These are phyloP conservation scores for Lepidotrigona ventralis DNA, from an alignment of 1,140 invertebrate species.

Conservation along the genomic window DNA sequence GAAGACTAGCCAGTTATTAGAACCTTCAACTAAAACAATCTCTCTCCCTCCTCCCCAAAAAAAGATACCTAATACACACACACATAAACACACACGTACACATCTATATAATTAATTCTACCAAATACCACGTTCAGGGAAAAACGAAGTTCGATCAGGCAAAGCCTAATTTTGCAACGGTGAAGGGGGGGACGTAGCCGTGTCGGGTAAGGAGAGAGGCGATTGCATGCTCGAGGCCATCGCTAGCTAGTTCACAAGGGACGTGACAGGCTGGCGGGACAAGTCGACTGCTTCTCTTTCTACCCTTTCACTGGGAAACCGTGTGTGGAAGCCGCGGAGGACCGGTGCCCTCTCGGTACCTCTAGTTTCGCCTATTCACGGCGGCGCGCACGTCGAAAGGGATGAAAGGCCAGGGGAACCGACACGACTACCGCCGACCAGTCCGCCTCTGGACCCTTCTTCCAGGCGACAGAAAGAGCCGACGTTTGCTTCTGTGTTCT, in stretches of 20 bases:
- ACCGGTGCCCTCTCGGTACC: constrained; percentile 46
- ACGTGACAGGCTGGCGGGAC: constrained; percentile 50
- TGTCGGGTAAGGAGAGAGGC: too few species aligned
- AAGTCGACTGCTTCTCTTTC: constrained; percentile 46
- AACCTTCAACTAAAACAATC: too few species aligned
- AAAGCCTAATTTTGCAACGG: too few species aligned
- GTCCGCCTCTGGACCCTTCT: constrained; percentile 40
- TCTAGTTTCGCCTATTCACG: constrained; percentile 60
- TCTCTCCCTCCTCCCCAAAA: too few species aligned
- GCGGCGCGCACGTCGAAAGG: constrained; percentile 62
- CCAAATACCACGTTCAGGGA: too few species aligned
- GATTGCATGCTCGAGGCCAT: constrained; percentile 40
- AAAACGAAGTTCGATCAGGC: too few species aligned
- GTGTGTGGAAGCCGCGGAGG: constrained; percentile 42
- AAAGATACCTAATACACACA: too few species aligned
- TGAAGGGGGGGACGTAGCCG: too few species aligned
- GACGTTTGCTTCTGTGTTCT: background rate
- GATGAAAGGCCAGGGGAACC: constrained; percentile 65
- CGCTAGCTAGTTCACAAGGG: constrained; percentile 52
- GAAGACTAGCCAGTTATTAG: too few species aligned
- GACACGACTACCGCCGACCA: constrained; percentile 50
- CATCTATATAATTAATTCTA: too few species aligned
- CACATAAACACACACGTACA: too few species aligned
- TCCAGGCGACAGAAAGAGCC: constrained; percentile 47
- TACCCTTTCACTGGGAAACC: constrained; percentile 46